A percentile compares a stretch with the other conserved stretches of the same genome.
phyloP scores from a whole-genome alignment of 2,888 invertebrate species.

The Vesta saturnalis region DNA sequence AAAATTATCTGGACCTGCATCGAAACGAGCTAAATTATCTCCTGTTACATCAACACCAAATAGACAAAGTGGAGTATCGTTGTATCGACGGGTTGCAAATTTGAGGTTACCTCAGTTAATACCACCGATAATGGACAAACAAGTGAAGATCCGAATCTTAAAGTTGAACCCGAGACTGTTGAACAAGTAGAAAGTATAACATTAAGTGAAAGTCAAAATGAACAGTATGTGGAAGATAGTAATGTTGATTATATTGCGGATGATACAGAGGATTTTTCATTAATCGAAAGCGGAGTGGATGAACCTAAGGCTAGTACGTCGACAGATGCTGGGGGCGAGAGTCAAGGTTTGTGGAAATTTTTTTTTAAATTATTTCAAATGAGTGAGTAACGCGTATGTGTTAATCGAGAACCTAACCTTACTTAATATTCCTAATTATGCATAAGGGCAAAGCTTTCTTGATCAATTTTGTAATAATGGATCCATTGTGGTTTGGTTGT shows the following conservation, averaged over 20 bases:
- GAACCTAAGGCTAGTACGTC: constrained; percentile 61
- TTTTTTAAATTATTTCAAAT: constrained; percentile 31
- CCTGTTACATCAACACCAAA: constrained; percentile 3
- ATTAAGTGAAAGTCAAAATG: constrained; percentile 52
- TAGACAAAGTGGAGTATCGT: too few species aligned
- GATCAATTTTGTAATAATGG: too few species aligned
- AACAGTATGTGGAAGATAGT: constrained; percentile 56
- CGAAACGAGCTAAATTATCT: constrained; percentile 34
- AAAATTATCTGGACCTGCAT: constrained; percentile 38
- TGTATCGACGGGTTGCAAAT: constrained; percentile 13
- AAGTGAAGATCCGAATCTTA: constrained; percentile 53
- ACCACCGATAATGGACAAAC: constrained; percentile 16
- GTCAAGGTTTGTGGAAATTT: constrained; percentile 59
- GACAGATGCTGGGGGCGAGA: constrained; percentile 56
- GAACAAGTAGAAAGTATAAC: constrained; percentile 46
- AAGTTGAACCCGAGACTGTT: constrained; percentile 59
- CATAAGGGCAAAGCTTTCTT: too few species aligned
- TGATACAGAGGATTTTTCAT: constrained; percentile 57
- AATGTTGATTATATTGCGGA: constrained; percentile 49
- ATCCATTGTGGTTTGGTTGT: too few species aligned
- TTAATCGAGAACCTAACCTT: too few species aligned
- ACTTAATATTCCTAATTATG: too few species aligned
- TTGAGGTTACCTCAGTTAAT: constrained; percentile 1
- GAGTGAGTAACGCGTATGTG: constrained; percentile 33
- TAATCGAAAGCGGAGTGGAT: constrained; percentile 57